A percentile compares a stretch with the other conserved stretches of the same genome.
These are phyloP conservation scores for Arremon brunneinucha DNA, from an alignment of 2,797 vertebrate genomes.

Conservation along the genomic window DNA sequence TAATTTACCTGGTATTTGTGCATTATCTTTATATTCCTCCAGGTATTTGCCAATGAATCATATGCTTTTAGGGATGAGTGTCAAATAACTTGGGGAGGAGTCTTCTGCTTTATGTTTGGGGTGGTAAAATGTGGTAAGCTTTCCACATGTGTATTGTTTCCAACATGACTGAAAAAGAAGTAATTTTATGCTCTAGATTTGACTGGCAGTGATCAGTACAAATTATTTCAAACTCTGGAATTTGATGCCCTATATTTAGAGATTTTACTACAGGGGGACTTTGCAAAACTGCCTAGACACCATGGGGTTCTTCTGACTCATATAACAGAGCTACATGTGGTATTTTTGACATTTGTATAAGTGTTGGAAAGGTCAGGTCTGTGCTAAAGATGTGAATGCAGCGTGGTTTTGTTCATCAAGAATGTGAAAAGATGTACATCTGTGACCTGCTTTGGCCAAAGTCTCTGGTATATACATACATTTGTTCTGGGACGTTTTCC, in stretches of 20 bases:
- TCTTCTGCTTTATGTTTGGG: background rate
- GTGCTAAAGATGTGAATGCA: background rate
- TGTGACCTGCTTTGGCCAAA: background rate
- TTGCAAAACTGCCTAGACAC: background rate
- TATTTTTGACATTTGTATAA: background rate
- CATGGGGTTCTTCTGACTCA: background rate
- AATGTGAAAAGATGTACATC: background rate
- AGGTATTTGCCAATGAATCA: background rate
- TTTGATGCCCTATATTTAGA: background rate
- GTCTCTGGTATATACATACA: fast-evolving
- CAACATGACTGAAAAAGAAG: background rate
- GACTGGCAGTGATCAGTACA: background rate
- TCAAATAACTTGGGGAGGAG: background rate
- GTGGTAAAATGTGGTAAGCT: background rate
- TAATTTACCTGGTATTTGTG: background rate
- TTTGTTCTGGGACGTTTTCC: background rate
- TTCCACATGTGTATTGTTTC: background rate
- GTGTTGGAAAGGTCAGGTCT: background rate
- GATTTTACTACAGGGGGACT: background rate
- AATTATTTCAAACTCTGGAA: background rate
- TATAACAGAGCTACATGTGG: fast-evolving
- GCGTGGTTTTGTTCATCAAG: background rate
- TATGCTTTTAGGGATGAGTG: background rate
- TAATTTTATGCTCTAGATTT: background rate
- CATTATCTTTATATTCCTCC: background rate